A percentile compares a stretch with the other conserved stretches of the same genome.
Evolutionary conservation across 2,797 vertebrate species (phyloP).

Genomic region (Melanogrammus aeglefinus): DNA sequence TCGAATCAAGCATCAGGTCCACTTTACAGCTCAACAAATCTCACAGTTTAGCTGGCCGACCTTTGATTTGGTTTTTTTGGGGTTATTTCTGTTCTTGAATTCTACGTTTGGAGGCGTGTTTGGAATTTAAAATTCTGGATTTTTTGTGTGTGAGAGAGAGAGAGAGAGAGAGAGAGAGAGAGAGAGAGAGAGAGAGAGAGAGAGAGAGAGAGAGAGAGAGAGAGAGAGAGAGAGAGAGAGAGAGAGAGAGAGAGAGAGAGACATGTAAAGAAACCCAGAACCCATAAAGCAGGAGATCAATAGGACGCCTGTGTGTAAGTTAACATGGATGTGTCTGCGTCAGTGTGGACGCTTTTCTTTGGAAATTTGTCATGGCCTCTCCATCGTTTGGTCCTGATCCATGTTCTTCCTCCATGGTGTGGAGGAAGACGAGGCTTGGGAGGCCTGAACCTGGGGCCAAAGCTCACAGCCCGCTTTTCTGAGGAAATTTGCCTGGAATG

Average conservation of each 20-base stretch:
- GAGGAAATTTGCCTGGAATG: conserved; percentile 33
- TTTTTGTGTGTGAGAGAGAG: not conserved
- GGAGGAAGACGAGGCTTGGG: not conserved
- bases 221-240: not conserved
- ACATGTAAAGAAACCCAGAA: not conserved
- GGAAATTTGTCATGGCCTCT: conserved; percentile 37
- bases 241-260: not conserved
- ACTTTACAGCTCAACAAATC: not conserved
- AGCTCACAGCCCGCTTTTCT: conserved; percentile 25
- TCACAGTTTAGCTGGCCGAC: not conserved
- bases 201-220: not conserved
- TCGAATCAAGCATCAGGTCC: not conserved
- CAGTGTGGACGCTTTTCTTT: conserved; percentile 21
- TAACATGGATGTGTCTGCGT: conserved; percentile 10
- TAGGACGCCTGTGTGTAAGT: not conserved
- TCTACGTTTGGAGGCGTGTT: not conserved
- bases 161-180: not conserved
- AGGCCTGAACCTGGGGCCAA: not conserved
- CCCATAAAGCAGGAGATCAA: not conserved
- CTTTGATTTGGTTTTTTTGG: not conserved
- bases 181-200: not conserved
- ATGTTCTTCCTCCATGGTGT: not conserved
- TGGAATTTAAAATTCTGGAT: not conserved
- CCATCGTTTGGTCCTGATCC: not conserved
- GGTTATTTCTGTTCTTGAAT: not conserved